Evolutionary conservation across 1,140 invertebrate species (phyloP), one percentile per base, ranked within the genome.

Genomic region (Drosophila lacteicornis): DNA sequence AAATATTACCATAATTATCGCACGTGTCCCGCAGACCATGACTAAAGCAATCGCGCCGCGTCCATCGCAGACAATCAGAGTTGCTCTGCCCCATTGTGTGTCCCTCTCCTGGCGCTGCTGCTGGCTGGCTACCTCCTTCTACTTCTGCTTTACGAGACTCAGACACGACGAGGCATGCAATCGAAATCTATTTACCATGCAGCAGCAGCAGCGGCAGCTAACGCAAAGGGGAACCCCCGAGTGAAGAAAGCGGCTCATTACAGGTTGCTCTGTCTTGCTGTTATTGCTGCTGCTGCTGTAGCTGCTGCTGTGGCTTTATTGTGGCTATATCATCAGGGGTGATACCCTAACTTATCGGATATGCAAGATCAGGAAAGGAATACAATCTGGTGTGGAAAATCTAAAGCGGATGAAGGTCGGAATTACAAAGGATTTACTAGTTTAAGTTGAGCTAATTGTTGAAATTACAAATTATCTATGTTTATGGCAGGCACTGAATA

Each of bases 1-100:
- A 87, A 87, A 87, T 87, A 87, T 87, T 88, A 87, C 85, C 84
- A 87, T 87, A 87, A 87, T 87, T 88, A 87, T 87, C 84, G 84
- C 84, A 87, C 84, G 79, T 84, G 80, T 61, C 78, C 73, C 77
- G 51, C 80, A 87, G 84, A 88, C 85, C 84, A 88, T 88, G 84
- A 88, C 84, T 81, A 87, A 87, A 88, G 85, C 85, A 88, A 90
- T 90, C 85, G 85, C 84, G 81, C 73, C 85, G 81, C 73, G 76
- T 84, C 84, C 84, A 83, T 79, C 75, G 78, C 75, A 78, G 74
- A 56, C 75, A 73, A 73, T 73, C 69, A 42, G 53, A 56, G 66
- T 70, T 50, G 53, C 27, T n/a, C 36, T 47, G 43, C 30, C 63
- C 45, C 68, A 19, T 33, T 49, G 50, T 42, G 25, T 38, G 27